These are phyloP conservation scores for Sturmia bella DNA, from an alignment of 2,888 invertebrate species.

Conservation along the genomic window DNA sequence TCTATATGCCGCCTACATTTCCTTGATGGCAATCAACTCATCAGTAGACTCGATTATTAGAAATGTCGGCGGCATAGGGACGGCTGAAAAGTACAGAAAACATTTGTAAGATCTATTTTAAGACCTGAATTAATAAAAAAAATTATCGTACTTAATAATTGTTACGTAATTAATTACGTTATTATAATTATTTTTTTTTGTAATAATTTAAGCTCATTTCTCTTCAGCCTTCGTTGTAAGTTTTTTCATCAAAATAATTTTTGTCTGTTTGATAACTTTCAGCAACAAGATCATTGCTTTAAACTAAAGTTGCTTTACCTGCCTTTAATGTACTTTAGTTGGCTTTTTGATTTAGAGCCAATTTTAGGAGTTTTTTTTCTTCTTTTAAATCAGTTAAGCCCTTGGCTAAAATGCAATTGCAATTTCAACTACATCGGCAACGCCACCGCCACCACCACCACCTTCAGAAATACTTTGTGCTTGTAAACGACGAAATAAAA, in stretches of 20 bases:
- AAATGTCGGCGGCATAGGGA: too few relatives aligned
- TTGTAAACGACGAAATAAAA: constrained; percentile 11
- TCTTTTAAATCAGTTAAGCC: constrained; percentile 68
- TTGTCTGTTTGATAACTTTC: constrained; percentile 27
- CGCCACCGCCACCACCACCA: constrained; percentile 6
- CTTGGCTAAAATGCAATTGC: constrained; percentile 69
- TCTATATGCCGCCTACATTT: too few relatives aligned
- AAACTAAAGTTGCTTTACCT: constrained; percentile 39
- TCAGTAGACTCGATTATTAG: too few relatives aligned
- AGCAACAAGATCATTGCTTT: constrained; percentile 45
- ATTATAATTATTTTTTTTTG: too few relatives aligned
- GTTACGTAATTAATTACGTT: too few relatives aligned
- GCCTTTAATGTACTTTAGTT: constrained; percentile 50
- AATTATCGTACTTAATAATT: too few relatives aligned
- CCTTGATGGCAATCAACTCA: too few relatives aligned
- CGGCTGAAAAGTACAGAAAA: too few relatives aligned
- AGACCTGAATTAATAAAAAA: too few relatives aligned
- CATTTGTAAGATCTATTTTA: too few relatives aligned
- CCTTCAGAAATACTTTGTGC: not conserved
- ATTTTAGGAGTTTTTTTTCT: constrained; percentile 64
- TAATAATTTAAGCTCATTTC: not conserved
- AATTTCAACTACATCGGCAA: constrained; percentile 58
- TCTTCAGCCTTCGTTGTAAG: not conserved
- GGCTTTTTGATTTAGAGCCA: constrained; percentile 69
- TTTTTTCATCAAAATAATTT: constrained; percentile 22